phyloP scores from a whole-genome alignment of 2,797 vertebrate species.

The Chrosomus eos region DNA sequence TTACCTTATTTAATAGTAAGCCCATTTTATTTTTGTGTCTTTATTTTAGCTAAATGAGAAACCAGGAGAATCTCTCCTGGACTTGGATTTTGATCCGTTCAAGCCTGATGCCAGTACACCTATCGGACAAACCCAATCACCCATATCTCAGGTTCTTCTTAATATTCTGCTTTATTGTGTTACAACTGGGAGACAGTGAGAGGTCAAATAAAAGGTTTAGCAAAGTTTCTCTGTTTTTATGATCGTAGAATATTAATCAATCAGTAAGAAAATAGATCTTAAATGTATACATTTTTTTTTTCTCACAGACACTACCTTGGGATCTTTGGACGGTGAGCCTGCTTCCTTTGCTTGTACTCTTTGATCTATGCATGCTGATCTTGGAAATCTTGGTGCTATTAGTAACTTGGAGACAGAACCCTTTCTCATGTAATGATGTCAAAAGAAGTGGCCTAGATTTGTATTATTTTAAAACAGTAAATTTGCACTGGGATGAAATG shows the following conservation, averaged over 20 bases:
- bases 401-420: neutral
- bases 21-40: constrained; percentile 24
- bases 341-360: neutral
- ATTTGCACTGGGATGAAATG: neutral
- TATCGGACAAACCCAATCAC: constrained; percentile 80
- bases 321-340: constrained; percentile 94
- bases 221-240: neutral
- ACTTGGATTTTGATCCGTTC: constrained; percentile 95
- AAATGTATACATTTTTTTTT: constrained; percentile 46
- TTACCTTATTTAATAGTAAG: neutral
- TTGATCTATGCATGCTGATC: constrained; percentile 1
- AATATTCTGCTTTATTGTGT: neutral
- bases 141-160: constrained; percentile 86
- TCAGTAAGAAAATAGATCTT: neutral
- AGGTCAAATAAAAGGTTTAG: neutral
- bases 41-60: constrained; percentile 83
- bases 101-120: constrained; percentile 81
- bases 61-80: constrained; percentile 89
- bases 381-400: neutral
- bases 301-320: constrained; percentile 91
- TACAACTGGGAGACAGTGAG: neutral
- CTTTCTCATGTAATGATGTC: neutral
- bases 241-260: neutral
- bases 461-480: neutral
- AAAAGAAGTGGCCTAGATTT: constrained; percentile 17